phyloP scores from a whole-genome alignment of 2,113 vertebrate genomes.

The Otus sunia region DNA sequence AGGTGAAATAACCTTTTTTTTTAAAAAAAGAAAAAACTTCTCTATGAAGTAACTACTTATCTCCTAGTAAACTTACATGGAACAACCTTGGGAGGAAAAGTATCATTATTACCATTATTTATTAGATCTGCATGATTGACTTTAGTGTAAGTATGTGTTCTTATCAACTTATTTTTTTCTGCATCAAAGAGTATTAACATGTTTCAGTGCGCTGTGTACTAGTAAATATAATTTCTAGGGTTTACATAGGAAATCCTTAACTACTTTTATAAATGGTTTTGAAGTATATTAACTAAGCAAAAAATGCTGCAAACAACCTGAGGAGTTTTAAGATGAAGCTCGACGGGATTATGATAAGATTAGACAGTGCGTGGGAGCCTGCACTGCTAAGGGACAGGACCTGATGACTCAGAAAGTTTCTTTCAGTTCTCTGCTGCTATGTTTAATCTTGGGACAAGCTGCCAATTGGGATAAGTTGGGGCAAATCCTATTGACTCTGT shows the following conservation, averaged over 20 bases:
- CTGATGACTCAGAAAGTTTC: neutral
- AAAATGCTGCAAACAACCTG: neutral
- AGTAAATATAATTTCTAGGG: fast-evolving
- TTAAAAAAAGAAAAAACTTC: neutral
- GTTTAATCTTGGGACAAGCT: neutral
- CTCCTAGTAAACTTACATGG: neutral
- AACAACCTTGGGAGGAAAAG: neutral
- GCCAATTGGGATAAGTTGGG: neutral
- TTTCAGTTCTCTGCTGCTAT: neutral
- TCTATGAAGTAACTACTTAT: neutral
- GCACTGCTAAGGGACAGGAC: neutral
- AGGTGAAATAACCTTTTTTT: neutral
- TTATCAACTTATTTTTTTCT: neutral
- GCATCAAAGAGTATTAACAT: neutral
- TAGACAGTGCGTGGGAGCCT: neutral
- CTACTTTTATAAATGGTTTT: neutral
- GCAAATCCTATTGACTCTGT: neutral
- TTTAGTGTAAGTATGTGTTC: neutral
- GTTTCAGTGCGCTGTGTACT: neutral
- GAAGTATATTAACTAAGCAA: neutral
- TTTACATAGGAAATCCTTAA: neutral
- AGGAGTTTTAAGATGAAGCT: neutral
- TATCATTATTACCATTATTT: neutral
- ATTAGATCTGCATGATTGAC: neutral
- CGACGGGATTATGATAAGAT: neutral